Base-by-base conservation (phyloP, 2,888 invertebrate genomes). In the Microctonus brassicae region DNA sequence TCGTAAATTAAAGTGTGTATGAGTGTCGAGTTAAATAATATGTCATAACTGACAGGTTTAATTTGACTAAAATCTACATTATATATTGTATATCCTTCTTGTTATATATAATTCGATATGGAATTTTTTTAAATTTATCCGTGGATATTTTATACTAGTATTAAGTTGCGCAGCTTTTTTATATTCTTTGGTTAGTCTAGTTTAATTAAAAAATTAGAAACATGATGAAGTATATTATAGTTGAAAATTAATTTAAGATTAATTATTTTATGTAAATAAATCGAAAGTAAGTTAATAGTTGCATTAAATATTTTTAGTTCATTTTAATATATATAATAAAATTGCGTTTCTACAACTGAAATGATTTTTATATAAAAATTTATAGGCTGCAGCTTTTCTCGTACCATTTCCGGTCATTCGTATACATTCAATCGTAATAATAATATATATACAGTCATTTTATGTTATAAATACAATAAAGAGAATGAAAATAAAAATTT, bases 351-450 rank as follows among this genome's bases (percentile, higher is more conserved):
- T 34, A 52, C 42, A 29, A 70, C 60, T 24, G 55, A 69, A 69
- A 69, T 73, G 75, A 63, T 39, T 73, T 75, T 63, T 57, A 69
- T 57, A 69, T 69, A 75, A 75, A 73, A n/a, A n/a, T n/a, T n/a
- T n/a, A n/a, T n/a, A n/a, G n/a, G n/a, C n/a, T n/a, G n/a, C 71
- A 71, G 60, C 39, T 70, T 71, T 73, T 68, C 70, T 55, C 69
- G 39, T 53, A 55, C 67, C 34, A 73, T 69, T 75, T 73, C 75
- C 73, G 75, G 55, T 71, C 63, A 73, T 67, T 36, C 53, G 73
- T 52, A 55, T 26, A 22, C 55, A 11, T 55, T 22, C 52, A 7
- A 29, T 7, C 3, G 7, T 5, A 5, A 29, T 5, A 29, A 29
- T 5, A 29, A 5, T n/a, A n/a, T n/a, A n/a, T n/a, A n/a, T n/a